These are phyloP conservation scores for Dermatemys mawii DNA, from an alignment of 2,113 vertebrate species.

Conservation along the genomic window DNA sequence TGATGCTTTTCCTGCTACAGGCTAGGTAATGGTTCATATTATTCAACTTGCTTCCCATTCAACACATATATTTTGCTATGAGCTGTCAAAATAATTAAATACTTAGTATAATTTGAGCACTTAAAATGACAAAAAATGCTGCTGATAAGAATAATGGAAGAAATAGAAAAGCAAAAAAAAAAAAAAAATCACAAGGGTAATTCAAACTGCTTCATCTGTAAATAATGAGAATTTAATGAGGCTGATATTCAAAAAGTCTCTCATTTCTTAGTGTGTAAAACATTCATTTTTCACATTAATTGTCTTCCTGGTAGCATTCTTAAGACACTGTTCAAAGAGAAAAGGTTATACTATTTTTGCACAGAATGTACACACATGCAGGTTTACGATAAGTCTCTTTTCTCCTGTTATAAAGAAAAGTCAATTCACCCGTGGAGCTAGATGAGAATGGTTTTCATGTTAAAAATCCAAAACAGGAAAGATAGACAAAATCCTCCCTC, in stretches of 20 bases:
- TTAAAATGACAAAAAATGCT: constrained; percentile 72
- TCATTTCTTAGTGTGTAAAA: constrained; percentile 46
- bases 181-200: constrained; percentile 29
- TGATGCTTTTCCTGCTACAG: constrained; percentile 49
- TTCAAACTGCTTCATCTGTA: constrained; percentile 70
- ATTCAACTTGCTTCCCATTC: constrained; percentile 28
- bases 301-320: constrained; percentile 30
- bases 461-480: neutral
- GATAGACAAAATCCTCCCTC: neutral
- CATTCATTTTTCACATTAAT: constrained; percentile 63
- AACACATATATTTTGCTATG: constrained; percentile 37
- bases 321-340: neutral
- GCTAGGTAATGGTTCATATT: constrained; percentile 51
- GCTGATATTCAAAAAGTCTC: constrained; percentile 49
- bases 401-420: neutral
- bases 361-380: neutral
- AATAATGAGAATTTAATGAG: constrained; percentile 78
- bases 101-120: constrained; percentile 55
- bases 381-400: neutral
- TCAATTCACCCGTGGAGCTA: neutral
- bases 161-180: constrained; percentile 46
- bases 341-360: constrained; percentile 18
- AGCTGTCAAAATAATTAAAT: constrained; percentile 76
- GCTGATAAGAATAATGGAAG: constrained; percentile 63
- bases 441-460: neutral